Evolutionary conservation across 2,888 invertebrate genomes (phyloP), one percentile per base, ranked within the genome.

Genomic region (Phengaris arion): DNA sequence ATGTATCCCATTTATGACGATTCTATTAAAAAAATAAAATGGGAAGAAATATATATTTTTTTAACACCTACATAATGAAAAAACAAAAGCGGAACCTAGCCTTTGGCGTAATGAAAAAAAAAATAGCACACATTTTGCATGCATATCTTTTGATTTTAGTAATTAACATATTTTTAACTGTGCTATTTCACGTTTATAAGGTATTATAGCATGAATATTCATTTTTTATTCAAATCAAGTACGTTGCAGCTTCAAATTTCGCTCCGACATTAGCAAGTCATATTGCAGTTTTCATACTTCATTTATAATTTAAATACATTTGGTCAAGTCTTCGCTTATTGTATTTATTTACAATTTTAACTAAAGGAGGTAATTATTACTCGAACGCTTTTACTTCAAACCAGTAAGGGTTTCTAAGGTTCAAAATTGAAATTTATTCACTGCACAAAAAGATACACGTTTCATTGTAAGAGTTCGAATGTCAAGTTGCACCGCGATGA

Each of bases 261-360:
- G 15, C 5, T n/a, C 59, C 15, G 59, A 6, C n/a, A 70, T 70
- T 70, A 51, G 70, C 70, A 70, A 70, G 70, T 70, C 70, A 51
- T 51, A 70, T 64, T 64, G 64, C 51, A 70, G 15, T 46, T 69
- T 15, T 59, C 59, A 22, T 51, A 51, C 70, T 9, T 48, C 70
- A 45, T 70, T 70, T 70, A 51, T 6, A 48, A 51, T 51, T 48
- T 48, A 22, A 10, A 70, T 51, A 15, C 22, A 22, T 48, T 69
- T 48, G 69, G 69, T 48, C 48, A 3, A 48, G 69, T n/a, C 48
- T 46, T 68, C 13, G 8, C 35, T 35, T n/a, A 15, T 64, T 64
- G 64, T 48, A 51, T 68, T 48, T n/a, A 69, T 69, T 69, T 69
- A 22, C 69, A 69, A 35, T 35, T 35, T 35, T 35, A 35, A 35